A percentile compares a stretch with the other conserved stretches of the same genome.
Evolutionary conservation across 2,797 vertebrate species (phyloP).

Genomic region (Pipistrellus nathusii): DNA sequence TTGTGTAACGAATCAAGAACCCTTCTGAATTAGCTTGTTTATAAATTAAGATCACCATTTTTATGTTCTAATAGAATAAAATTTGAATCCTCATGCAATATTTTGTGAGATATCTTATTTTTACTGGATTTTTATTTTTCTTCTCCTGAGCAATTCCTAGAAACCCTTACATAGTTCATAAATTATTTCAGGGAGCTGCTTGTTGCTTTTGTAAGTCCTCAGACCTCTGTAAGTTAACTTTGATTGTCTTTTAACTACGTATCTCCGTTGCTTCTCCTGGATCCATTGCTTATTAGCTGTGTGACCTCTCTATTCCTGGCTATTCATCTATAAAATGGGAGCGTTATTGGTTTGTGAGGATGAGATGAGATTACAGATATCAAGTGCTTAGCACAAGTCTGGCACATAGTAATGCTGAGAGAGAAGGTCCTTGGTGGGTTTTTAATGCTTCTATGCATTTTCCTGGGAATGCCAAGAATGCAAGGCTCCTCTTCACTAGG

Average conservation of each 20-base stretch:
- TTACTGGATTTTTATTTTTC: neutral
- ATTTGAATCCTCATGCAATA: conserved; percentile 13
- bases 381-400: neutral
- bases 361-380: neutral
- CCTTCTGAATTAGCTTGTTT: conserved; percentile 37
- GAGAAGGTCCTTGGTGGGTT: neutral
- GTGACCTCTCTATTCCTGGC: neutral
- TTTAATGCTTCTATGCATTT: neutral
- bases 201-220: conserved; percentile 33
- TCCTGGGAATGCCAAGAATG: conserved; percentile 5
- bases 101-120: conserved; percentile 46
- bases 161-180: neutral
- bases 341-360: neutral
- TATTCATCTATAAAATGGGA: conserved; percentile 4
- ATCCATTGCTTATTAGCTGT: neutral
- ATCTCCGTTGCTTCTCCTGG: neutral
- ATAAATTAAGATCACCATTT: conserved; percentile 62
- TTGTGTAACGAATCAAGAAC: conserved; percentile 25
- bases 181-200: neutral
- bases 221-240: neutral
- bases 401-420: neutral
- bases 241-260: neutral
- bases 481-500: neutral
- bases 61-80: conserved; percentile 48
- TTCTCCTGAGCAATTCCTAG: neutral